Conservation (phyloP, 2,888 invertebrate genomes). For the Lithosia quadra region DNA sequence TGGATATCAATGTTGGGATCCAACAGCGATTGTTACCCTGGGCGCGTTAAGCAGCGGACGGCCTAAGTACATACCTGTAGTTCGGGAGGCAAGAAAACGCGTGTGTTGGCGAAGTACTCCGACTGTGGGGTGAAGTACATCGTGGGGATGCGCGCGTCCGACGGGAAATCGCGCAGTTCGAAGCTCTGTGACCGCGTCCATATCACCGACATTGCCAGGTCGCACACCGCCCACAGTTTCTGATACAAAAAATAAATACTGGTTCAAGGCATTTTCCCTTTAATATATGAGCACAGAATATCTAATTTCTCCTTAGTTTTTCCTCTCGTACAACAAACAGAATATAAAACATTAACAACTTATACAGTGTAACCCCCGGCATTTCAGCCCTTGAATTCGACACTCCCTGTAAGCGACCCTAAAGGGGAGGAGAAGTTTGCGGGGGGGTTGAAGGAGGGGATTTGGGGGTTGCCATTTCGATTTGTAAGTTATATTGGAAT, state of each 20-base stretch:
- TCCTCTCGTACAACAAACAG: no score
- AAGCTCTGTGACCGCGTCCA: constrained; percentile 95
- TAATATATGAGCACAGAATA: not conserved
- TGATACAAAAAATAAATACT: constrained; percentile 64
- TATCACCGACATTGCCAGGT: constrained; percentile 96
- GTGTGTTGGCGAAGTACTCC: constrained; percentile 90
- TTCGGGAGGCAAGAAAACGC: constrained; percentile 94
- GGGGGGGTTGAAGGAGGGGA: no score
- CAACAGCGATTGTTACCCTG: no score
- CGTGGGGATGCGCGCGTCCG: constrained; percentile 94
- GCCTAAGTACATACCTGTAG: constrained; percentile 88
- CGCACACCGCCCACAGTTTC: constrained; percentile 99
- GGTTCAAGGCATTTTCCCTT: not conserved
- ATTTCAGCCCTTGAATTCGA: no score
- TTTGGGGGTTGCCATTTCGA: no score
- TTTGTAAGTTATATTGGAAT: no score
- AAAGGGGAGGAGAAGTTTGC: no score
- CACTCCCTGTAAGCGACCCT: no score
- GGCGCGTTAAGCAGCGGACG: no score
- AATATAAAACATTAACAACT: no score
- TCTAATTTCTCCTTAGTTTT: no score
- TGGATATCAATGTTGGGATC: not conserved
- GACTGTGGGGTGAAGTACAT: constrained; percentile 95
- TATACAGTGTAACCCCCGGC: no score
- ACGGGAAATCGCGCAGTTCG: constrained; percentile 95